phyloP scores from a whole-genome alignment of 2,113 vertebrate species.

The Clarias magur region DNA sequence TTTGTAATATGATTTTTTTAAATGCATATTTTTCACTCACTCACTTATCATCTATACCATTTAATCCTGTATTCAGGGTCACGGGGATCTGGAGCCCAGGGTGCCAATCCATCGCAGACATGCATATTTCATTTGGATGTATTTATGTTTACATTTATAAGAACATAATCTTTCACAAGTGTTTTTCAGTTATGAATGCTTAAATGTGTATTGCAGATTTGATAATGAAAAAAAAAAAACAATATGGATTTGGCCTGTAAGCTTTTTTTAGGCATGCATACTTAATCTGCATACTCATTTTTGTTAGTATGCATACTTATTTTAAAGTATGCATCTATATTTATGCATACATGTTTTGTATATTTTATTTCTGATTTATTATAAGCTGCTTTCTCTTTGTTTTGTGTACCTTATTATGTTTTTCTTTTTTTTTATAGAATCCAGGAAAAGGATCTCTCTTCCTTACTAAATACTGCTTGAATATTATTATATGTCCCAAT shows the following conservation, averaged over 20 bases:
- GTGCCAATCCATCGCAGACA: no score
- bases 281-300: not conserved
- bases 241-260: no score
- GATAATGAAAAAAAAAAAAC: no score
- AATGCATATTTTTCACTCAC: no score
- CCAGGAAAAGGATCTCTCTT: not conserved
- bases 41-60: no score
- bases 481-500: not conserved
- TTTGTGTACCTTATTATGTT: not conserved
- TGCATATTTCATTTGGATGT: not conserved
- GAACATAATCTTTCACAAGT: not conserved
- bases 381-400: not conserved
- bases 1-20: no score
- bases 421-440: not conserved
- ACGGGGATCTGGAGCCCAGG: no score
- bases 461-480: not conserved
- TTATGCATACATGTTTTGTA: not conserved
- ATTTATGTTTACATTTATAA: not conserved
- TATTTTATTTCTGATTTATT: not conserved
- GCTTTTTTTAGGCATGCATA: no score
- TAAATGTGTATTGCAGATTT: no score
- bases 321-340: not conserved
- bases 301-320: not conserved
- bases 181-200: not conserved
- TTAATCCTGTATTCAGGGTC: no score